Evolutionary conservation across 2,113 vertebrate species (phyloP), one percentile per base, ranked within the genome.

Genomic region (Holacanthus passer): DNA sequence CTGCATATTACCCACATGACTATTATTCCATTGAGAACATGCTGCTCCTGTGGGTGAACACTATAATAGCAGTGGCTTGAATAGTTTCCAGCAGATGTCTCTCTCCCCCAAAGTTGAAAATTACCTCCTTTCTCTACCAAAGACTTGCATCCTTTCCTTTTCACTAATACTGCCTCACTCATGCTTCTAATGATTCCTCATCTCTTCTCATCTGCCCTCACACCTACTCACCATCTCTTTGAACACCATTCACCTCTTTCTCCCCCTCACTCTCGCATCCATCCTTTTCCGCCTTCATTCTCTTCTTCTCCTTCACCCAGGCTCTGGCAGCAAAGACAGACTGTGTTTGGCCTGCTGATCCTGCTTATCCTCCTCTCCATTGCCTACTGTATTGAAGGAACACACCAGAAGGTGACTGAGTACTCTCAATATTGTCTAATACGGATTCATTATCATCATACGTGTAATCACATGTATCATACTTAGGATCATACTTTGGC

Each of bases 341-440:
- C 94, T 77, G 93, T 96, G 91, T 83, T 93, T 81, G 94, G 90
- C 50, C 80, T 93, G 84, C 88, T 96, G 87, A 85, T 96, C 90
- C 91, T 91, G 48, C 92, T 98, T 64, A 87, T 92, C 82, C 82
- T 94, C 77, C 95, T 97, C 86, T 92, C 90, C 89, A 89, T 96
- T 87, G 87, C 84, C 45, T 97, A 97, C 94, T 95, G 93, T 92
- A 87, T 96, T 87, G 96, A 98, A 92, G 97, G 97, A 93, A 74
- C 93, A 43, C 97, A 98, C 93, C 97, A 98, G 90, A 94, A 96
- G 97, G 97, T 98, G 95, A 64, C 91, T 43, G 22, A 16, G 47
- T 39, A 45, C 7, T 76, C 0, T 20, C 11, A 43, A 47, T 55
- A 43, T 32, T 43, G 73, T 8, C 43, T 55, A 9, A 29, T 10